Evolutionary conservation across 2,888 invertebrate species (phyloP), one percentile per base, ranked within the genome.

Genomic region (Tinea semifulvella): DNA sequence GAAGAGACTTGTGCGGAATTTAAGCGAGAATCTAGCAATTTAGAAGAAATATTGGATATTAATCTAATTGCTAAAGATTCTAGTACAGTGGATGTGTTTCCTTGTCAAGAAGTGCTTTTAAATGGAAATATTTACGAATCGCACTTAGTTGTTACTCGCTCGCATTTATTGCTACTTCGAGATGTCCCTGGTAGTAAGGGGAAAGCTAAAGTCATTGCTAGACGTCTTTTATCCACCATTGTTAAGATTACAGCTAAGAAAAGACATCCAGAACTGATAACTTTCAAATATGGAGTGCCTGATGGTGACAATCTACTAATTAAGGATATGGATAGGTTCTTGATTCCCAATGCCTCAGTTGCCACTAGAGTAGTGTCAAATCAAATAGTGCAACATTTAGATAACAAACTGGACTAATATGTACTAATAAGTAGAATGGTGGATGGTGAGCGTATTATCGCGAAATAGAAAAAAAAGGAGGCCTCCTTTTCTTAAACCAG

Each of bases 181-280:
- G 91, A 92, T 59, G 80, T 92, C 50, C 85, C 88, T 10, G 89
- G 89, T 48, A 85, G 87, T 52, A 88, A 87, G 58, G 94, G 92
- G 1, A 86, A 87, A 52, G 96, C 92, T 0, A 90, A 92, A 65
- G 87, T 98, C 0, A 90, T 95, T 59, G 92, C 94, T 0, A 87
- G 93, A 49, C 85, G 97, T 45, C 92, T 94, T 0, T 80, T 99
- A 44, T 90, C 94, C 2, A 92, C 93, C 43, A 94, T 99, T 56
- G 94, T 98, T 6, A 96, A 95, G 81, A 99, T 99, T 49, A 98
- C 98, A 1, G 96, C 97, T 8, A 95, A 96, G 66, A 96, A 96
- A 67, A 88, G 91, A 46, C 92, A 94, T 65, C 97, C 98, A 0
- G 96, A 98, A 72, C 81, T 98, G 56, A 96, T 99, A 50, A 98